Percentiles rank a stretch among this genome's conserved stretches.
These are phyloP conservation scores for Drosophila busckii DNA, from an alignment of 1,140 invertebrate genomes.

Conservation along the genomic window DNA sequence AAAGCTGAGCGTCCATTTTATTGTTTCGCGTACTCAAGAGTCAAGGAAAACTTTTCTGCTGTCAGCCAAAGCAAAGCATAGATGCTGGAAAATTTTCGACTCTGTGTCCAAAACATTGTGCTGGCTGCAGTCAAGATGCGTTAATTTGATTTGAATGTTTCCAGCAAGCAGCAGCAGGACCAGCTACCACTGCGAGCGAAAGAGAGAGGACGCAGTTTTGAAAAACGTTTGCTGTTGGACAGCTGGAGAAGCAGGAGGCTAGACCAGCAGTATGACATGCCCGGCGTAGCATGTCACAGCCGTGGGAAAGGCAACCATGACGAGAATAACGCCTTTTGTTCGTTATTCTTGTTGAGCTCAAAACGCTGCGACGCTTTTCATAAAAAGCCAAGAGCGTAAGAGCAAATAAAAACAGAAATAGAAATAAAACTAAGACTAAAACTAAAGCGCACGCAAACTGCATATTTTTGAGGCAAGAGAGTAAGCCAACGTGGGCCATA, in stretches of 20 bases:
- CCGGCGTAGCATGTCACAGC: slow-evolving; percentile 32
- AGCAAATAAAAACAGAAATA: slow-evolving; percentile 11
- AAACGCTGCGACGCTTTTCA: slow-evolving; percentile 3
- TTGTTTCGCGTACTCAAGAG: no score
- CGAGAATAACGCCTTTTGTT: slow-evolving; percentile 29
- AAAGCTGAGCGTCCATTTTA: no score
- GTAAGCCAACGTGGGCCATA: slow-evolving; percentile 23
- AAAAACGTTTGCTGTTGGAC: slow-evolving; percentile 19
- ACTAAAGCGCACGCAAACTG: slow-evolving; percentile 23
- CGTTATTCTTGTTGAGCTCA: slow-evolving; percentile 3
- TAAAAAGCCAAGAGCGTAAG: slow-evolving; percentile 14
- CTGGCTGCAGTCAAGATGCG: slow-evolving; percentile 42
- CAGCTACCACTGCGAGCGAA: slow-evolving; percentile 8
- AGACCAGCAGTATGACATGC: slow-evolving; percentile 34
- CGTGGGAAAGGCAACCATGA: neutral
- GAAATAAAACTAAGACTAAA: slow-evolving; percentile 13
- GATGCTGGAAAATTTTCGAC: no score
- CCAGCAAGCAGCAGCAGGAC: slow-evolving; percentile 39
- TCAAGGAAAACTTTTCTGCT: no score
- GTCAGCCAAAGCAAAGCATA: no score
- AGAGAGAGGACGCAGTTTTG: no score
- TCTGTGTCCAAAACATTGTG: no score
- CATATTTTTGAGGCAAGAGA: slow-evolving; percentile 24
- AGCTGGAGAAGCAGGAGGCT: slow-evolving; percentile 11
- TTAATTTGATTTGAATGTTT: slow-evolving; percentile 70